A percentile compares a stretch with the other conserved stretches of the same genome.
These are phyloP conservation scores for Smutsia gigantea DNA, from an alignment of 2,797 vertebrate species.

Conservation along the genomic window DNA sequence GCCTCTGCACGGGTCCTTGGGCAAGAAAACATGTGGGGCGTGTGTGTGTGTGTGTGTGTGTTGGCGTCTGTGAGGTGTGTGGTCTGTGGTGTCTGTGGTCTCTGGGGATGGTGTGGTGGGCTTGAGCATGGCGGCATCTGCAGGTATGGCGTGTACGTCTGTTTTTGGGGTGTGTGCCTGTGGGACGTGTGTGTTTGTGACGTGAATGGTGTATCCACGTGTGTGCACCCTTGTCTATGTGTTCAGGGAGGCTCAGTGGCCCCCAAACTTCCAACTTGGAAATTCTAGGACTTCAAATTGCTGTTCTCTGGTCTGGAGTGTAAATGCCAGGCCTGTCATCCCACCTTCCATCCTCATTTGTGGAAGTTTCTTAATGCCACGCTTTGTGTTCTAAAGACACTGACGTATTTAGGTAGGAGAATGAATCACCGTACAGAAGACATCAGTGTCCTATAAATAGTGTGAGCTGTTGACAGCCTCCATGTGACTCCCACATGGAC, in stretches of 20 bases:
- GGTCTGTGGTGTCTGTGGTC: too few relatives aligned
- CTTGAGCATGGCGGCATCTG: too few relatives aligned
- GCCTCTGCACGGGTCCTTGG: fast-evolving
- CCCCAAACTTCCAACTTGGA: not conserved
- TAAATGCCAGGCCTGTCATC: not conserved
- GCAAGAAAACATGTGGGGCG: too few relatives aligned
- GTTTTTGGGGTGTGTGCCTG: too few relatives aligned
- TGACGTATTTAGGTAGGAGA: not conserved
- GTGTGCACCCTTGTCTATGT: too few relatives aligned
- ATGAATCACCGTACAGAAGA: not conserved
- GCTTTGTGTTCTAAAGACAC: not conserved
- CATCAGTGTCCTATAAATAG: not conserved
- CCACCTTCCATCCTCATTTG: not conserved
- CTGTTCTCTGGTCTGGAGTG: not conserved
- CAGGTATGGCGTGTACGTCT: not conserved
- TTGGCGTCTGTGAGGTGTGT: not conserved
- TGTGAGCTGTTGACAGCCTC: not conserved
- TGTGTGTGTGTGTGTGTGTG: too few relatives aligned
- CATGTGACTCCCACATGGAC: not conserved
- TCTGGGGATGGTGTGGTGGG: too few relatives aligned
- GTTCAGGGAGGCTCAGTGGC: not conserved
- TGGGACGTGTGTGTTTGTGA: too few relatives aligned
- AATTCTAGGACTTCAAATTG: too few relatives aligned
- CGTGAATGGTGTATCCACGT: not conserved
- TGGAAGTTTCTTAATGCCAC: not conserved